Base-by-base conservation (phyloP, 2,113 vertebrate genomes). In the Sterna hirundo region DNA sequence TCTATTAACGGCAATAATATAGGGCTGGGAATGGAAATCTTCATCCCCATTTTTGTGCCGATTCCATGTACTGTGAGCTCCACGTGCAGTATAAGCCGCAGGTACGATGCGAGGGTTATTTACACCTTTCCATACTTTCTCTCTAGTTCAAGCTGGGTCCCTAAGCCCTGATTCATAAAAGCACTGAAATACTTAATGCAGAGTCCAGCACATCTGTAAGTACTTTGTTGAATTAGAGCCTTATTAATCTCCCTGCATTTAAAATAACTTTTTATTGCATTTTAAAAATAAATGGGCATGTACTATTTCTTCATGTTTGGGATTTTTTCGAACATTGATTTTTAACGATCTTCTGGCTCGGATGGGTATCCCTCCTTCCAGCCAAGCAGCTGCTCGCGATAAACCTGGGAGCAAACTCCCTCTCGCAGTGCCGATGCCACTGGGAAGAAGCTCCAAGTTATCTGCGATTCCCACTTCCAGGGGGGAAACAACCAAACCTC, bases 201-300 rank as follows among this genome's bases (percentile, higher is more conserved):
- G 60, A 75, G 69, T 36, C 83, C 91, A 94, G 80, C 83, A 94
- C 95, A 95, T 92, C 83, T 90, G 92, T 79, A 91, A 94, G 75
- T 49, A 75, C 83, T 96, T 97, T 80, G 68, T 94, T 91, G 92
- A 96, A 93, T 94, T 96, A 96, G 61, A 92, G 70, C 69, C 77
- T 93, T 95, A 92, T 94, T 97, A 93, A 95, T 95, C 96, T 91
- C 84, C 86, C 69, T 82, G 68, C 44, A 91, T 94, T 96, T 93
- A 94, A 94, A 96, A 91, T 82, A 95, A 86, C 77, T 89, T 96
- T 83, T 86, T 90, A 91, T 91, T 93, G 10, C 30, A 52, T 84
- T 93, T 96, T 92, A 75, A 95, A 96, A 96, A 93, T 83, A 95
- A 96, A 86, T n/a, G 90, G 69, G n/a, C 68, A 90, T 22, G 72